Percentiles rank a stretch among this genome's conserved stretches.
These are phyloP conservation scores for Pararge aegeria DNA, from an alignment of 1,140 invertebrate species.

Conservation along the genomic window DNA sequence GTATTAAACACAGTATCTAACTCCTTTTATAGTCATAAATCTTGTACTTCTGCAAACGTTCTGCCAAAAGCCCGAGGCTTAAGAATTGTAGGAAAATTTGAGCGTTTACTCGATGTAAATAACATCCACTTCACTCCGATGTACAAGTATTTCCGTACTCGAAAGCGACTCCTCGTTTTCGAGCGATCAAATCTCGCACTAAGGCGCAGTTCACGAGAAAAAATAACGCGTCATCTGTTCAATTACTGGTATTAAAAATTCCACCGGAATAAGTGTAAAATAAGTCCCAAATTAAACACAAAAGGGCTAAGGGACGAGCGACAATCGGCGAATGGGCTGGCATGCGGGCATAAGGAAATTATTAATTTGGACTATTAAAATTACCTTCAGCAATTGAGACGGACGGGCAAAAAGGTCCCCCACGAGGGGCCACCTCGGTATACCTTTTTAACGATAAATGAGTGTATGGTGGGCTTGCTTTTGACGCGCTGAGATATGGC, in stretches of 20 bases:
- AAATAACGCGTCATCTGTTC: conserved; percentile 19
- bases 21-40: too few relatives aligned
- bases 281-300: conserved; percentile 46
- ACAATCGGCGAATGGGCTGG: conserved; percentile 38
- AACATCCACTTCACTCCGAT: too few relatives aligned
- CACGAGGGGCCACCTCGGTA: conserved; percentile 28
- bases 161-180: too few relatives aligned
- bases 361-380: conserved; percentile 59
- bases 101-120: too few relatives aligned
- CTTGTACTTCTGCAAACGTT: too few relatives aligned
- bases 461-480: conserved; percentile 28
- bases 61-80: too few relatives aligned
- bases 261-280: conserved; percentile 42
- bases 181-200: neutral
- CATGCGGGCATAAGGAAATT: conserved; percentile 55
- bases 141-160: too few relatives aligned
- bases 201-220: neutral
- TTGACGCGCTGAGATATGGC: conserved; percentile 28
- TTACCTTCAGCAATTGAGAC: conserved; percentile 53
- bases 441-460: conserved; percentile 34
- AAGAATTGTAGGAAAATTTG: too few relatives aligned
- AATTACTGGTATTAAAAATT: conserved; percentile 39
- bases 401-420: conserved; percentile 47
- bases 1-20: too few relatives aligned
- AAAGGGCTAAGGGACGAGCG: conserved; percentile 45